Base-by-base conservation (phyloP, 2,797 vertebrate species). In the Podargus strigoides region DNA sequence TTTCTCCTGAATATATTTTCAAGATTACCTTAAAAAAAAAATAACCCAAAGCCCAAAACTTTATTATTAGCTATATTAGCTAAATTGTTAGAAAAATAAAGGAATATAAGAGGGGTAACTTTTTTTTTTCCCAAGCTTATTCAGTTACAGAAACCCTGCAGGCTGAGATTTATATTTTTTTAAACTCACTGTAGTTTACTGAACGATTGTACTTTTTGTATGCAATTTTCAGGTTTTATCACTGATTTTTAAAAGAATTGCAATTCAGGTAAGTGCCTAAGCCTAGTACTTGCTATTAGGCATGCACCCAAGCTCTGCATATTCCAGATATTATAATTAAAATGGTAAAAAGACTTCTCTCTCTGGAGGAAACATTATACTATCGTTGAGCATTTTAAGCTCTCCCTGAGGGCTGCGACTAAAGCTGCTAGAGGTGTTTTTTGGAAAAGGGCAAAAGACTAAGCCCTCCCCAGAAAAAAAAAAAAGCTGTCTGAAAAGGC, bases 41-140 rank as follows among this genome's bases (percentile, higher is more conserved):
- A 6, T 28, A n/a, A 18, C 17, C 7, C 23, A 28, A 77, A 14
- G 3, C 15, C 12, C 9, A 3, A 59, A 80, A 20, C 7, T 10
- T 59, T 64, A 80, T 41, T 81, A 50, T 50, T 66, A 70, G 18
- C 17, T 23, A 66, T 24, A 50, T 50, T 66, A 70, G 18, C 17
- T 23, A 66, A 23, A 26, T 6, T 32, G 10, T 77, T 80, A 34
- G 64, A 89, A 41, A 4, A 86, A 39, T 23, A 56, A 42, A 28
- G 19, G 9, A 47, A 39, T 32, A 1, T 18, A 70, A 36, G 22
- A 55, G 7, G 7, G 1, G 5, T 19, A 58, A 32, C 4, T 2
- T 22, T 52, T 26, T 24, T 34, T 39, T 47, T 63, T 17, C 18
- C 28, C 22, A 42, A 69, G 22, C 7, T 69, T 70, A 32, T 49